Evolutionary conservation across 1,140 invertebrate genomes (phyloP), one percentile per base, ranked within the genome.

Genomic region (Lucilia sericata): DNA sequence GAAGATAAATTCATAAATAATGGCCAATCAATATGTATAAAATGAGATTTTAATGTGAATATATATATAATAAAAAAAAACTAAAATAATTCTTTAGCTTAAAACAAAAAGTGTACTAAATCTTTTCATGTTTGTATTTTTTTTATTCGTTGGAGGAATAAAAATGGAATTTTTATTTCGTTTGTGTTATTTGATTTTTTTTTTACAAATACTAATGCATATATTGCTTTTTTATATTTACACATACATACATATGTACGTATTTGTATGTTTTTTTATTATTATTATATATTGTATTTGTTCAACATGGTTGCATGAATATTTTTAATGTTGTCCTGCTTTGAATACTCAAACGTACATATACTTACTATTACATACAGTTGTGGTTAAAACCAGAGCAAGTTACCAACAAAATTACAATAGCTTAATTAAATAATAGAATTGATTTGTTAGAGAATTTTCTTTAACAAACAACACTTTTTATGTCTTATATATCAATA

Each of bases 1-100:
- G 19, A 49, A 80, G 19, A 80, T 49, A 49, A 80, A 80, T 80
- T 80, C 76, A 80, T 80, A 80, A 80, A 80, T 80, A 80, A 80
- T 80, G 76, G 76, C 76, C 47, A 80, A 25, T 80, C 76, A 49
- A n/a, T 49, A 80, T 49, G 76, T 49, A 49, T 47, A 51, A 80
- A 80, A 80, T 80, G 76, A 80, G 42, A 51, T 80, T 80, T 80
- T 80, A 80, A 80, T 80, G 76, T n/a, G 10, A 21, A 80, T 42
- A 78, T 42, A 80, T 19, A 78, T 42, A 36, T n/a, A 42, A 42
- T 17, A n/a, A 13, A 76, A 78, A 42, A 2, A 14, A 47, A 78
- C 13, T 60, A 17, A 60, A 70, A 70, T 9, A 70, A 70, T 70
- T 21, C 9, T 25, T 70, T 70, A 70, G 10, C 19, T 70, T 19